phyloP scores from a whole-genome alignment of 2,888 invertebrate species.

The Rapana venosa region DNA sequence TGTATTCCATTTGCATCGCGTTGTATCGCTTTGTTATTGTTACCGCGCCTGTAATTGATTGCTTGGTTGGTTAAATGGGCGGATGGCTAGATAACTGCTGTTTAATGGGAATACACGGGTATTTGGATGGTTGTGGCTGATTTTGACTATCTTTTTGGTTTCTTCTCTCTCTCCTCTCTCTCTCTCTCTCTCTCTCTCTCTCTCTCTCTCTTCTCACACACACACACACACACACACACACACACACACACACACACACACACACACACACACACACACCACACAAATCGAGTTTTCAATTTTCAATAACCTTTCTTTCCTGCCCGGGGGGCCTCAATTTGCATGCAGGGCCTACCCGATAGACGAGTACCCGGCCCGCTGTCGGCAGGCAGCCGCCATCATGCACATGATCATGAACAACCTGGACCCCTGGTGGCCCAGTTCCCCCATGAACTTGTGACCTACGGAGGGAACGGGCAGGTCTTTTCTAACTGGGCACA shows the following conservation, averaged over 20 bases:
- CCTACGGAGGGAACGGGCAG: conserved; percentile 84
- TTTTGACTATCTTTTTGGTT: too few species aligned
- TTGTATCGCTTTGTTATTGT: too few species aligned
- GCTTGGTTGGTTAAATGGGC: too few species aligned
- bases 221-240: not conserved
- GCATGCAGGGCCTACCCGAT: conserved; percentile 80
- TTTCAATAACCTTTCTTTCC: not conserved
- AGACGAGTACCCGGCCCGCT: conserved; percentile 79
- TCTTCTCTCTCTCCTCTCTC: too few species aligned
- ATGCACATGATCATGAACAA: conserved; percentile 85
- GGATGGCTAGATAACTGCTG: too few species aligned
- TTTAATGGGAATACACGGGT: too few species aligned
- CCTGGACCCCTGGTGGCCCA: conserved; percentile 83
- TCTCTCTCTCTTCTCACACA: too few species aligned
- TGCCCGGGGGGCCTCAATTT: too few species aligned
- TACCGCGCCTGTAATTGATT: too few species aligned
- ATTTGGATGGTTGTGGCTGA: too few species aligned
- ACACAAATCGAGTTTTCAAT: not conserved
- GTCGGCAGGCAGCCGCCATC: conserved; percentile 80
- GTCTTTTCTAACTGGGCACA: conserved; percentile 84
- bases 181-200: too few species aligned
- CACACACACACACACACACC: not conserved
- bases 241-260: not conserved
- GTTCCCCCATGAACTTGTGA: conserved; percentile 83
- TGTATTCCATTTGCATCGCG: too few species aligned